Conservation (phyloP, 2,113 vertebrate genomes). For the Eurypyga helias region DNA sequence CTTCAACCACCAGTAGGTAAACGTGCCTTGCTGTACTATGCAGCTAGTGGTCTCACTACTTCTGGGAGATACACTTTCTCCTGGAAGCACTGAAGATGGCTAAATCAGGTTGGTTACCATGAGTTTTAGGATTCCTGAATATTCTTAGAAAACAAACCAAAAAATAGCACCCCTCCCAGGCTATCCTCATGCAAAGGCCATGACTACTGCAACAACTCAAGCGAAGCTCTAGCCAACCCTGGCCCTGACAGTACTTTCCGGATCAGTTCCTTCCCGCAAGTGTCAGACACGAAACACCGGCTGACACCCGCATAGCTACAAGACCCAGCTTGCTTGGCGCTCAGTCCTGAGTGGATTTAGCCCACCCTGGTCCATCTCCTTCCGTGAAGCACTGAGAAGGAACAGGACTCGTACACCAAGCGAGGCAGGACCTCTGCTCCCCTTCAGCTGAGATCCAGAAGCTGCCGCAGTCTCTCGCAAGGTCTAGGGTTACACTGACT, state of each 20-base stretch:
- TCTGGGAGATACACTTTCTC: no score
- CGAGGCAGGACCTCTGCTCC: neutral
- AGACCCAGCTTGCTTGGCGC: no score
- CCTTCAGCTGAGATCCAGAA: neutral
- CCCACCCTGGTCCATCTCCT: neutral
- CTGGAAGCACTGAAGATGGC: neutral
- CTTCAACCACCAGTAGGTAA: neutral
- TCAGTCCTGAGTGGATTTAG: neutral
- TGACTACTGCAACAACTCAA: neutral
- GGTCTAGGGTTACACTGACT: neutral
- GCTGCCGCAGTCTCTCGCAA: neutral
- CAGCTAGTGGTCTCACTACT: neutral
- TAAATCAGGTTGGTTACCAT: neutral
- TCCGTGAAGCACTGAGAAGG: neutral
- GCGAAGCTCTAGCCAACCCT: neutral
- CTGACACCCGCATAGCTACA: neutral
- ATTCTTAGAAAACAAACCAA: neutral
- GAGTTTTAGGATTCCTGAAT: neutral
- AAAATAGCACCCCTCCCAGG: fast-evolving
- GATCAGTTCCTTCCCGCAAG: neutral
- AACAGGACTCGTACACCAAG: fast-evolving
- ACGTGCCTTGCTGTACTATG: neutral
- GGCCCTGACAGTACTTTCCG: neutral
- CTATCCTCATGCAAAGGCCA: neutral
- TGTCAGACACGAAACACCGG: fast-evolving